Evolutionary conservation across 2,888 invertebrate species (phyloP), one percentile per base, ranked within the genome.

Genomic region (Microdon myrmicae): DNA sequence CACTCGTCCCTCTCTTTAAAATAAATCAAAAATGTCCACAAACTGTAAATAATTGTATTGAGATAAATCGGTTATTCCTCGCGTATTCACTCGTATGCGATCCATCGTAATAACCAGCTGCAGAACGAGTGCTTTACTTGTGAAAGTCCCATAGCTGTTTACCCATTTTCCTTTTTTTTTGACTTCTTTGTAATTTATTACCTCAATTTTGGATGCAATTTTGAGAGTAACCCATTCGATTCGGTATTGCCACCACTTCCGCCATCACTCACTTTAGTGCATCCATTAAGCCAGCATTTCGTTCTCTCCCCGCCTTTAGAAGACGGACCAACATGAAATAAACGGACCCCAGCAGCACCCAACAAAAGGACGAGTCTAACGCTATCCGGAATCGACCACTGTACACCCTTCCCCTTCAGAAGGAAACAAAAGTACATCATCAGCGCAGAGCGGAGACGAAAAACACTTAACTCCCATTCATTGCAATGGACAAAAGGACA

Each of bases 211-310:
- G 59, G 54, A 54, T 60, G 53, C 59, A 60, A 60, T 60, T 54
- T 60, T 60, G 47, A 53, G 47, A 60, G 59, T 60, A 47, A 54
- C 54, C 59, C 59, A 47, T 60, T 54, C 41, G 35, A 28, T 31
- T 39, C 39, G 41, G 39, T 47, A 45, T 35, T 35, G 31, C 41
- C 29, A 31, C 54, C 59, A 54, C 41, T 54, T 60, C 59, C 59
- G 59, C 53, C 59, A 60, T 60, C 59, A 51, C 53, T 60, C 59
- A 60, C 59, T 60, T 60, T 60, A 60, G 59, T 60, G 59, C 59
- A 60, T 60, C 59, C 59, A 54, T 54, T 60, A 59, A 60, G 45
- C 47, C 54, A n/a, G 39, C 47, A 41, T 53, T 59, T 53, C 47
- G 41, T 60, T 53, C 54, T 47, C 43, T 54, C 31, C 47, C 54